Base-by-base conservation (phyloP, 2,113 vertebrate genomes). In the Caranx melampygus region DNA sequence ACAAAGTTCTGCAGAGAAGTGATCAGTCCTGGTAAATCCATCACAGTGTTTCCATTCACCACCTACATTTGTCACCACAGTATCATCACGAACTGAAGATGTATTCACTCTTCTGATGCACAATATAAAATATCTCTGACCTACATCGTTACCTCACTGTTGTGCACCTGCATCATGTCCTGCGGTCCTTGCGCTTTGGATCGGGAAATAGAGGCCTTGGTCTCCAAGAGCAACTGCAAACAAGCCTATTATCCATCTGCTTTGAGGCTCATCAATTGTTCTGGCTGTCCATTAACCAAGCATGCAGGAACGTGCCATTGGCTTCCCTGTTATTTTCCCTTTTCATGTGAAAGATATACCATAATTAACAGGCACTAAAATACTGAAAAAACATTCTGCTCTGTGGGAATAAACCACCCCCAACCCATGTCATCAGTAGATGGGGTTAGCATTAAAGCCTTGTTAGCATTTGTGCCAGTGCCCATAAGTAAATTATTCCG, bases 381-480 rank as follows among this genome's bases (percentile, higher is more conserved):
- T 1, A 40, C 26, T 26, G 6, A n/a, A 31, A 45, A 40, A 65
- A 9, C 1, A 11, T 16, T 2, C 33, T 26, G 60, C 16, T 9
- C 13, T 0, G 18, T 3, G 75, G 59, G 42, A 45, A 74, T 61
- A 72, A 82, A 79, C 68, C 60, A 79, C 26, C 31, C 33, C 33
- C 42, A 21, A 58, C n/a, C 44, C 12, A 57, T 82, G 69, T 58
- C 73, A 67, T 26, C 8, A 26, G 67, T 16, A 40, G 55, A 35
- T 34, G 0, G 18, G n/a, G 31, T 37, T 35, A 13, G 55, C 62
- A 73, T 79, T 74, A 70, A 66, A 87, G 70, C 7, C 75, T 71
- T 42, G 31, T 80, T 86, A 86, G 72, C 33, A 5, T 71, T 49
- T n/a, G 15, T 52, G 64, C 45, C 58, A 60, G 21, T 1, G 72